These are phyloP conservation scores for Pseudorectes ferrugineus DNA, from an alignment of 2,113 vertebrate genomes.

Conservation along the genomic window DNA sequence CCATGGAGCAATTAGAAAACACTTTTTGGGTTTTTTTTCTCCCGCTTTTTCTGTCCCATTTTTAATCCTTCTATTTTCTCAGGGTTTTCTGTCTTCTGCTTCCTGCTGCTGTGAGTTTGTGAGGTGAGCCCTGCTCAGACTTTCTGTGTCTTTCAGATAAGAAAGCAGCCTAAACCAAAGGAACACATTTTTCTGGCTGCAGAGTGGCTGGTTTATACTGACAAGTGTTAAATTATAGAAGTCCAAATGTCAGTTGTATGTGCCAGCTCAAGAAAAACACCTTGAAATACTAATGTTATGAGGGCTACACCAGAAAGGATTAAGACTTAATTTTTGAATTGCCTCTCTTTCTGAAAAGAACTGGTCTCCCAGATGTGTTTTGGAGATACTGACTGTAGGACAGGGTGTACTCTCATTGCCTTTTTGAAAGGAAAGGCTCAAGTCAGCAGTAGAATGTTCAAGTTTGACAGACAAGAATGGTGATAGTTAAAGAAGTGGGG, in stretches of 20 bases:
- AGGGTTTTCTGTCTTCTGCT: not conserved
- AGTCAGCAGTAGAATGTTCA: not conserved
- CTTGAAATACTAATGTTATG: not conserved
- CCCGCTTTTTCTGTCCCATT: not conserved
- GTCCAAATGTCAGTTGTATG: not conserved
- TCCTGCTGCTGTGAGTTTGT: not conserved
- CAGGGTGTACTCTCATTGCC: not conserved
- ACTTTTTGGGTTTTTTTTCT: not conserved
- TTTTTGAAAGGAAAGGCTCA: not conserved
- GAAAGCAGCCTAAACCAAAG: not conserved
- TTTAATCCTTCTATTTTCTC: not conserved
- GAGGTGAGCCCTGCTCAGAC: not conserved
- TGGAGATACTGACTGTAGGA: not conserved
- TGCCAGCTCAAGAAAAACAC: not conserved
- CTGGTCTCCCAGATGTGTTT: not conserved
- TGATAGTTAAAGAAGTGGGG: not conserved
- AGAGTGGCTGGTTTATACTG: not conserved
- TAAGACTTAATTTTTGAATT: not conserved
- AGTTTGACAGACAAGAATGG: not conserved
- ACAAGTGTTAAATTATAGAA: not conserved
- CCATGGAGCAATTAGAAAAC: not conserved
- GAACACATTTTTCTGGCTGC: not conserved
- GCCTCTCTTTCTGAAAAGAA: not conserved
- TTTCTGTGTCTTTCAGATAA: constrained; percentile 32
- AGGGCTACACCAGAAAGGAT: not conserved